A percentile compares a stretch with the other conserved stretches of the same genome.
Conservation (phyloP, 2,113 vertebrate species). For the Spilogale gracilis region DNA sequence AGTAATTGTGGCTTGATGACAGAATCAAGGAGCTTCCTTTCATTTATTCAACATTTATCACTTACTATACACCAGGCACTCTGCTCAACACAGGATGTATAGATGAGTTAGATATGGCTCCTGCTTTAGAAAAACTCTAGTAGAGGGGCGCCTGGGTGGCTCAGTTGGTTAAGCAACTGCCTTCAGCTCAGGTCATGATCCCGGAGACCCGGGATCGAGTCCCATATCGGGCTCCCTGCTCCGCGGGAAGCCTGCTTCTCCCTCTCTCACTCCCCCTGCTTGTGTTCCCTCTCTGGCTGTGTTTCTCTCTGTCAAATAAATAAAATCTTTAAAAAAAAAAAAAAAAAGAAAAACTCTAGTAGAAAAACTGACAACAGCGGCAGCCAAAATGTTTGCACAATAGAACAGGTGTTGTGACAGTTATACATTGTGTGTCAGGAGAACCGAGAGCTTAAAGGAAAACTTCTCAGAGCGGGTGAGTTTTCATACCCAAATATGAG, state of each 20-base stretch:
- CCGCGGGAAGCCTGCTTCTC: too few species aligned
- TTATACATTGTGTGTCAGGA: not conserved
- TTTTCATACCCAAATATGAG: not conserved
- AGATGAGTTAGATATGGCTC: not conserved
- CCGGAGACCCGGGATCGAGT: too few species aligned
- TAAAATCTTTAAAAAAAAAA: not conserved
- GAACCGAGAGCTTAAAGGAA: not conserved
- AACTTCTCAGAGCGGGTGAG: not conserved
- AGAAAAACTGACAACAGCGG: not conserved
- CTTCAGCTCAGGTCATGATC: too few species aligned
- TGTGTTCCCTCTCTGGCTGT: too few species aligned
- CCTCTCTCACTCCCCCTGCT: too few species aligned
- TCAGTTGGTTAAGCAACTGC: too few species aligned
- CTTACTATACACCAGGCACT: not conserved
- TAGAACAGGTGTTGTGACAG: not conserved
- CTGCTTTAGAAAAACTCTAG: not conserved
- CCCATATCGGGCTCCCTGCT: too few species aligned
- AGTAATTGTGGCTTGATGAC: not conserved
- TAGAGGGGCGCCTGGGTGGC: not conserved
- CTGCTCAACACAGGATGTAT: not conserved
- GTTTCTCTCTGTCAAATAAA: too few species aligned
- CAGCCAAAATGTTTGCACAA: not conserved
- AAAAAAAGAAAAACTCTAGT: not conserved
- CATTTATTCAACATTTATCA: not conserved
- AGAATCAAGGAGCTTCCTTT: slow-evolving; percentile 32